Evolutionary conservation across 2,888 invertebrate genomes (phyloP).

Genomic region (Artemia sinica): DNA sequence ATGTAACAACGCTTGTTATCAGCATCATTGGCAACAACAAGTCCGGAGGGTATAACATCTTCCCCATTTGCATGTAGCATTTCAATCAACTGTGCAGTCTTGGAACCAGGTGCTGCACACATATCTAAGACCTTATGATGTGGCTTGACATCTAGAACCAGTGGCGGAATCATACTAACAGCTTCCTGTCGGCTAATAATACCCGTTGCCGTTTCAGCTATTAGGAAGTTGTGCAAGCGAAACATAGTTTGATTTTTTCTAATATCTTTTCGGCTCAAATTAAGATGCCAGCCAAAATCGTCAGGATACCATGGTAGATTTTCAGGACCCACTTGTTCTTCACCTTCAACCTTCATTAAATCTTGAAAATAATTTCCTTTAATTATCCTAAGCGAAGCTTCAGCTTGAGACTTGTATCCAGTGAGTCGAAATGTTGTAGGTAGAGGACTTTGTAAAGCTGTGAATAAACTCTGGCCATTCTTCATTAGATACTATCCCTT

Average conservation of each 20-base stretch:
- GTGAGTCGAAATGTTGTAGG: conserved; percentile 91
- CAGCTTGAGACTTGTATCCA: conserved; percentile 64
- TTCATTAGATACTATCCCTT: conserved; percentile 60
- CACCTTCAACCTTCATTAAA: conserved; percentile 37
- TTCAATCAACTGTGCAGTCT: conserved; percentile 94
- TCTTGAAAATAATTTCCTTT: conserved; percentile 65
- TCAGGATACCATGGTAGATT: conserved; percentile 86
- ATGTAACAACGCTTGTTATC: conserved; percentile 94
- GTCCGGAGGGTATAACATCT: conserved; percentile 58
- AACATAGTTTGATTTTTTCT: conserved; percentile 64
- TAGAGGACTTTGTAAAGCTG: conserved; percentile 55
- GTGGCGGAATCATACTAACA: conserved; percentile 95
- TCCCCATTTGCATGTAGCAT: conserved; percentile 56
- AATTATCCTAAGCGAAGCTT: conserved; percentile 59
- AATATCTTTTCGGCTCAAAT: conserved; percentile 71
- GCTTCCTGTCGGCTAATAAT: conserved; percentile 91
- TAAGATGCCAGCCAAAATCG: conserved; percentile 78
- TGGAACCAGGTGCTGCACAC: conserved; percentile 97
- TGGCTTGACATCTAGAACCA: conserved; percentile 72
- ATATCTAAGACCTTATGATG: conserved; percentile 92
- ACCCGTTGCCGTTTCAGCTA: conserved; percentile 84
- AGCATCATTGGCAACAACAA: conserved; percentile 91
- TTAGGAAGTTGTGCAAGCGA: conserved; percentile 79
- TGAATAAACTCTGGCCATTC: conserved; percentile 69
- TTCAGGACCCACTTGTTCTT: conserved; percentile 45